These are phyloP conservation scores for Micoletzkya japonica DNA, from an alignment of 2,888 invertebrate species.

Conservation along the genomic window DNA sequence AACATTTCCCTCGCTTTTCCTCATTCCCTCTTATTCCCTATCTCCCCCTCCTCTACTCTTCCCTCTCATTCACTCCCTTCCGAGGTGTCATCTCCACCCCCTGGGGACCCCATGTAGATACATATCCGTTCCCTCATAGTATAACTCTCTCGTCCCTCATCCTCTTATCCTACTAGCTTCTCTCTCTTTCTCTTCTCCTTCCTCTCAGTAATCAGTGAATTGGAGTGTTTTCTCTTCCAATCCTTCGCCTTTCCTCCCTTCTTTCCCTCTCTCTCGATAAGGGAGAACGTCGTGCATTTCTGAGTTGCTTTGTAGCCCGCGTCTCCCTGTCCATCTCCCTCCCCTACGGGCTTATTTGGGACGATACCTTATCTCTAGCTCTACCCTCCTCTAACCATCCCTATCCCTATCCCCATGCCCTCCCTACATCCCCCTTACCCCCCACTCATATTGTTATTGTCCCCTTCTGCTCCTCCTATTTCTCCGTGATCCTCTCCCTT, in stretches of 20 bases:
- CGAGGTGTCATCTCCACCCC: neutral
- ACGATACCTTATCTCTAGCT: neutral
- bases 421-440: neutral
- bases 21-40: neutral
- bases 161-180: neutral
- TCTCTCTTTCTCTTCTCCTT: neutral
- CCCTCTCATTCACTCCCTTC: neutral
- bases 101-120: neutral
- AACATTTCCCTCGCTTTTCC: neutral
- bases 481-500: neutral
- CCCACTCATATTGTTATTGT: neutral
- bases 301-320: too few species aligned
- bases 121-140: neutral
- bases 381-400: neutral
- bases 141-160: neutral
- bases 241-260: neutral
- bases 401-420: neutral
- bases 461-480: neutral
- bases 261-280: neutral
- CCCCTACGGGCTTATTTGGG: too few species aligned
- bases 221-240: neutral
- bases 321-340: neutral
- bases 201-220: neutral
- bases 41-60: neutral
- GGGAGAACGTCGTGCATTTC: too few species aligned